Conservation (phyloP, 2,113 vertebrate species). For the Probosciger aterrimus region DNA sequence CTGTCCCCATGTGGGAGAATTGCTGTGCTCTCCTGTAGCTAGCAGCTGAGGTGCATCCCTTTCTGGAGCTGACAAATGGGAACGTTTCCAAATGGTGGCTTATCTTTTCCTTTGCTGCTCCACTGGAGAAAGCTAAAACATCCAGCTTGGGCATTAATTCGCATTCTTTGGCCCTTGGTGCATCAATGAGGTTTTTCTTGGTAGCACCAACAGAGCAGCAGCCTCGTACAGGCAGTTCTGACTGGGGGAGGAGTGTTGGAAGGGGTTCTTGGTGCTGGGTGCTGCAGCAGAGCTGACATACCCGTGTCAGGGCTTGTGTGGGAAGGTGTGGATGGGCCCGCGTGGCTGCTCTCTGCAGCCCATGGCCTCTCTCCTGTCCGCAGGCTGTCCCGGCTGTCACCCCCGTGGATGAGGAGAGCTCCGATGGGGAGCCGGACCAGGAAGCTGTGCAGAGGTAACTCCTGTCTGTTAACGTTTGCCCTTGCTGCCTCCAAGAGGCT, state of each 20-base stretch:
- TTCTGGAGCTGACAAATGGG: not conserved
- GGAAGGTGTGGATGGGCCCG: fast-evolving
- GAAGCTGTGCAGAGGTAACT: conserved; percentile 98
- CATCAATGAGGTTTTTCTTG: not conserved
- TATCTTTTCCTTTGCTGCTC: not conserved
- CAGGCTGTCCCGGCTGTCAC: conserved; percentile 91
- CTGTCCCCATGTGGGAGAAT: fast-evolving
- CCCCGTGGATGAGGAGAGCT: conserved; percentile 97
- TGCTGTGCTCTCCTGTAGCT: not conserved
- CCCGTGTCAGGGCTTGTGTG: not conserved
- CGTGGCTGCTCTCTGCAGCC: not conserved
- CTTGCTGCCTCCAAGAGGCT: conserved; percentile 40
- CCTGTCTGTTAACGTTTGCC: conserved; percentile 53
- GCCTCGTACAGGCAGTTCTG: not conserved
- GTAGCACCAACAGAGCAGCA: not conserved
- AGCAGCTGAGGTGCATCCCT: not conserved
- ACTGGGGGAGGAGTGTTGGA: not conserved
- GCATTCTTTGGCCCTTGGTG: not conserved
- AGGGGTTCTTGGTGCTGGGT: not conserved
- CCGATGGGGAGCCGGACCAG: conserved; percentile 94
- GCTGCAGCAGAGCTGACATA: not conserved
- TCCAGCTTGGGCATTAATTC: fast-evolving
- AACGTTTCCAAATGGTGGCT: not conserved
- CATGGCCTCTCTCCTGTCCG: conserved; percentile 4
- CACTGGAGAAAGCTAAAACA: fast-evolving